Evolutionary conservation across 2,797 vertebrate species (phyloP), one percentile per base, ranked within the genome.

Genomic region (Chrosomus eos): DNA sequence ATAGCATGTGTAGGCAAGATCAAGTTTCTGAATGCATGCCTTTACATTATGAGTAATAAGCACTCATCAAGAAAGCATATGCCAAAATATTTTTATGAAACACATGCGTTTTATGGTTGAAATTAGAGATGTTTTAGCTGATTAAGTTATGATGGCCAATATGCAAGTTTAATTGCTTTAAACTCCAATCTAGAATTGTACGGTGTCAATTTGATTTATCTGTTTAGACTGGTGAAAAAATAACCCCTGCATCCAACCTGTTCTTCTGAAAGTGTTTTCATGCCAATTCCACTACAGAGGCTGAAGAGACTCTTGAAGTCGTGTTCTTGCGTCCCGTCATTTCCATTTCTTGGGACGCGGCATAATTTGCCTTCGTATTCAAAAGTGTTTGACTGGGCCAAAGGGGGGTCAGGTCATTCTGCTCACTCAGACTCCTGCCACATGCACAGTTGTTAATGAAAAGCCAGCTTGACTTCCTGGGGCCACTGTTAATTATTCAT

Each of bases 381-480:
- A 23, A 74, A 85, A 85, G 11, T 3, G 18, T 62, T 53, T 74
- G 74, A 74, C 45, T 81, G 38, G 89, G 70, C 94, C 97, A 75
- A 95, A 94, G 70, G 87, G 97, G 67, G 95, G 97, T 98, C 88
- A 95, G 97, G 55, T 68, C 31, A 33, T 38, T 80, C 45, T 73
- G 76, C 68, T 77, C 77, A 75, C 53, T 68, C 68, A 75, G 33
- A 84, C 67, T 71, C 43, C 85, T 80, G 81, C 85, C 78, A 71
- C 67, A 79, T 73, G 71, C 55, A 55, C 72, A 51, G 67, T 45
- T 67, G 73, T 78, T 85, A 78, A 83, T 77, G 43, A 79, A 82
- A 80, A 76, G 80, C 88, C 75, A 79, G 81, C 78, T 5, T 31
- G 53, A 85, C 85, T 85, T 91, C 88, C 91, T 89, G 89, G 86